Conservation (phyloP, 1,140 invertebrate species). For the Musca domestica region DNA sequence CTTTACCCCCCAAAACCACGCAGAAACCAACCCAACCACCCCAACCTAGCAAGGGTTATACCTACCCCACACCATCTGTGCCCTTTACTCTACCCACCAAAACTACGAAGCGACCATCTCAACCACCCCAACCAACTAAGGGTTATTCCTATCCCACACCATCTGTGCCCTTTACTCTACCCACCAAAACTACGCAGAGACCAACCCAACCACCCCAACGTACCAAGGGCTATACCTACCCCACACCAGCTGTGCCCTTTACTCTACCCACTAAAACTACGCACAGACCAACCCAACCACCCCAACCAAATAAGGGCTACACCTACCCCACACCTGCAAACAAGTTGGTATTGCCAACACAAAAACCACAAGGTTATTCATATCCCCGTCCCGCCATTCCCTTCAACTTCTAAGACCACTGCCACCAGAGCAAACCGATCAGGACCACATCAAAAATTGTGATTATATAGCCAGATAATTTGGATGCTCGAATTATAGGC, state of each 20-base stretch:
- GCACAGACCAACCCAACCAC: constrained; percentile 16
- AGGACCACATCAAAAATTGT: too few relatives aligned
- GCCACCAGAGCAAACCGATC: constrained; percentile 4
- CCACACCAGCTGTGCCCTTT: neutral
- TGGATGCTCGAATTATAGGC: too few relatives aligned
- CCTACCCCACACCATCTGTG: constrained; percentile 28
- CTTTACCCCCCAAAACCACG: constrained; percentile 11
- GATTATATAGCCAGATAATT: too few relatives aligned
- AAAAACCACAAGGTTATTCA: constrained; percentile 12
- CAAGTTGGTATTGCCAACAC: constrained; percentile 34
- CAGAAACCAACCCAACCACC: constrained; percentile 4
- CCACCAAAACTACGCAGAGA: constrained; percentile 5
- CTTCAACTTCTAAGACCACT: constrained; percentile 15
- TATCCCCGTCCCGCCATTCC: constrained; percentile 13
- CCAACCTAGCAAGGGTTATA: constrained; percentile 18
- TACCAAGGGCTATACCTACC: constrained; percentile 26
- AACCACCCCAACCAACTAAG: constrained; percentile 30
- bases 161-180: neutral
- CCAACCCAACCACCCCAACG: neutral
- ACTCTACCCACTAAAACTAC: neutral
- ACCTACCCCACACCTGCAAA: constrained; percentile 36
- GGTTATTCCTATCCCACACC: constrained; percentile 36
- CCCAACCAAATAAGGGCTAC: constrained; percentile 29
- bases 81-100: constrained; percentile 16
- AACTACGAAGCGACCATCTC: constrained; percentile 36